These are phyloP conservation scores for Sylvia borin DNA, from an alignment of 2,797 vertebrate genomes.

Conservation along the genomic window DNA sequence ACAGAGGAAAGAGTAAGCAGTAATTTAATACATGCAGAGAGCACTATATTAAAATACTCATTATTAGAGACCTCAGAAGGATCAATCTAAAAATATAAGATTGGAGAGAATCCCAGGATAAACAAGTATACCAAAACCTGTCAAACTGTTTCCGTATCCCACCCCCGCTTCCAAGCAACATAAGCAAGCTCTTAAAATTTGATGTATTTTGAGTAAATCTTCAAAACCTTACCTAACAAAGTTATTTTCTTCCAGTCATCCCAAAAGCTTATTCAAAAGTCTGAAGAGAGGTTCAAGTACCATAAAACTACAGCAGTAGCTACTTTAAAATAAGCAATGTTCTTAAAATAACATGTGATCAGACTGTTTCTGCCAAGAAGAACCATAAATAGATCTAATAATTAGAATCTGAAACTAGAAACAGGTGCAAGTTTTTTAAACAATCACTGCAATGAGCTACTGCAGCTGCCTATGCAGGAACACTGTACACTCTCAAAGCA, in stretches of 20 bases:
- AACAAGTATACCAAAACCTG: background rate
- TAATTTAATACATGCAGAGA: background rate
- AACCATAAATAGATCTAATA: constrained; percentile 2
- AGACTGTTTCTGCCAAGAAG: background rate
- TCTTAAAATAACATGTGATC: background rate
- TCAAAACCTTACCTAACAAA: background rate
- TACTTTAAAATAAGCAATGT: background rate
- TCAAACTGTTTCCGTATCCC: background rate
- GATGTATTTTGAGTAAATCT: background rate
- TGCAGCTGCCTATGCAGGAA: background rate
- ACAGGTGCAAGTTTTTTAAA: constrained; percentile 10
- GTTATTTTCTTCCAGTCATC: background rate
- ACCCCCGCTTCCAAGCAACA: background rate
- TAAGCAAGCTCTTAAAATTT: background rate
- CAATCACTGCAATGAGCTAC: background rate
- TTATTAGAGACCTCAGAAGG: background rate
- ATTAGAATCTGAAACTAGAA: background rate
- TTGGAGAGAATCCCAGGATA: background rate
- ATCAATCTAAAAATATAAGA: background rate
- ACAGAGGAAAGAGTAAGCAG: background rate
- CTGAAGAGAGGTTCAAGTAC: background rate
- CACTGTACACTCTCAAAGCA: fast-evolving
- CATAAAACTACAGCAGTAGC: background rate
- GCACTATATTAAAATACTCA: background rate
- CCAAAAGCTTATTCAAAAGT: background rate